Evolutionary conservation across 2,888 invertebrate genomes (phyloP).

Genomic region (Cremastinae sp.): DNA sequence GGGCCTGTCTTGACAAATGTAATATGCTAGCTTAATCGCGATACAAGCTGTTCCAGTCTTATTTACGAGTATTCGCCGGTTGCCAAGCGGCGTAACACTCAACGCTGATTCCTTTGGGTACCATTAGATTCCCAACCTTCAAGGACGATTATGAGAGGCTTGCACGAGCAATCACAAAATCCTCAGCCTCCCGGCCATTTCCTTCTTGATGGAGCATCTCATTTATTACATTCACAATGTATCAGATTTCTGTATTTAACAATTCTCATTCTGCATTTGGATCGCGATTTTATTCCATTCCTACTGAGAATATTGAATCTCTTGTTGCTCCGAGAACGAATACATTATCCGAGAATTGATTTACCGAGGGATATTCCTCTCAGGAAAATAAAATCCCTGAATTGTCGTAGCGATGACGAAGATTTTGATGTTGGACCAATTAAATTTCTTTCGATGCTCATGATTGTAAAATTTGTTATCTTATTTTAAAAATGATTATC

Average conservation of each 20-base stretch:
- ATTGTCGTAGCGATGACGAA: too few relatives aligned
- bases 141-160: slow-evolving; percentile 41
- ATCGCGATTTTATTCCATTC: slow-evolving; percentile 12
- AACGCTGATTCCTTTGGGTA: slow-evolving; percentile 65
- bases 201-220: slow-evolving; percentile 53
- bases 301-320: not conserved
- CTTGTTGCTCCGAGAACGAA: too few relatives aligned
- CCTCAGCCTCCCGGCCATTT: slow-evolving; percentile 45
- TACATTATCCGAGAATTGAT: not conserved
- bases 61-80: slow-evolving; percentile 69
- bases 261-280: slow-evolving; percentile 21
- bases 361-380: not conserved
- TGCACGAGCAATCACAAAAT: slow-evolving; percentile 52
- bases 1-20: slow-evolving; percentile 76
- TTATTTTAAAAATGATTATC: too few relatives aligned
- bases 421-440: too few relatives aligned
- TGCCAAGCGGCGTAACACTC: slow-evolving; percentile 70
- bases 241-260: slow-evolving; percentile 29
- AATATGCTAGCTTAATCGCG: slow-evolving; percentile 78
- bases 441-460: too few relatives aligned
- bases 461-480: too few relatives aligned
- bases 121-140: slow-evolving; percentile 51
- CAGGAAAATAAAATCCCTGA: too few relatives aligned
- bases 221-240: slow-evolving; percentile 49
- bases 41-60: slow-evolving; percentile 74